A percentile compares a stretch with the other conserved stretches of the same genome.
phyloP scores from a whole-genome alignment of 1,140 invertebrate genomes.

The Bathynomus jamesi region DNA sequence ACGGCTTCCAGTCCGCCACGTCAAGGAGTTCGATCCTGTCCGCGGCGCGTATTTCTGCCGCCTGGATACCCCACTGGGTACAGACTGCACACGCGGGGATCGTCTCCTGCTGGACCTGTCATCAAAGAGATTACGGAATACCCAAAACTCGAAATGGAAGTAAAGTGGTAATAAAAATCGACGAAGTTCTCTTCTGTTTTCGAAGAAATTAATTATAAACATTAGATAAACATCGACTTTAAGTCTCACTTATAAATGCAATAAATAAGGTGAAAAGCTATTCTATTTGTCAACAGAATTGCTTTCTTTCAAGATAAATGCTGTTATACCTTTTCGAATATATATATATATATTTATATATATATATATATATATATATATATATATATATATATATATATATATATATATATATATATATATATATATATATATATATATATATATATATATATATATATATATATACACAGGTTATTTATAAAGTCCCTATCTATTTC shows the following conservation, averaged over 20 bases:
- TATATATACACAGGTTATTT: slow-evolving; percentile 42
- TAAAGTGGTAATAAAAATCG: too few species aligned
- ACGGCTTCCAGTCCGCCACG: slow-evolving; percentile 63
- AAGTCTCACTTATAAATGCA: too few species aligned
- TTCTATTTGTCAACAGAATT: neutral
- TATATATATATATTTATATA: slow-evolving; percentile 12
- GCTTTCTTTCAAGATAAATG: neutral
- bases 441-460: slow-evolving; percentile 4
- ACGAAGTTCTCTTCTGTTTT: too few species aligned
- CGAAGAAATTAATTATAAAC: too few species aligned
- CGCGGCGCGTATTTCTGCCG: slow-evolving; percentile 57
- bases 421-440: slow-evolving; percentile 12
- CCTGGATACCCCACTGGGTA: slow-evolving; percentile 55
- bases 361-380: slow-evolving; percentile 12
- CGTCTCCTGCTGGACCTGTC: neutral
- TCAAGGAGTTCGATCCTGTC: slow-evolving; percentile 48
- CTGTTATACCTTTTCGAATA: neutral
- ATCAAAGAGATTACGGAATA: too few species aligned
- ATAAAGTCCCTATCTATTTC: too few species aligned
- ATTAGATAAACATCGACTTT: too few species aligned
- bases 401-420: slow-evolving; percentile 15
- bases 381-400: slow-evolving; percentile 13
- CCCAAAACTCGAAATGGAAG: too few species aligned
- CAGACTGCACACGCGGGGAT: slow-evolving; percentile 52
- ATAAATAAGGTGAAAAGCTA: too few species aligned